These are phyloP conservation scores for Tursiops truncatus DNA, from an alignment of 2,113 vertebrate species.

Conservation along the genomic window DNA sequence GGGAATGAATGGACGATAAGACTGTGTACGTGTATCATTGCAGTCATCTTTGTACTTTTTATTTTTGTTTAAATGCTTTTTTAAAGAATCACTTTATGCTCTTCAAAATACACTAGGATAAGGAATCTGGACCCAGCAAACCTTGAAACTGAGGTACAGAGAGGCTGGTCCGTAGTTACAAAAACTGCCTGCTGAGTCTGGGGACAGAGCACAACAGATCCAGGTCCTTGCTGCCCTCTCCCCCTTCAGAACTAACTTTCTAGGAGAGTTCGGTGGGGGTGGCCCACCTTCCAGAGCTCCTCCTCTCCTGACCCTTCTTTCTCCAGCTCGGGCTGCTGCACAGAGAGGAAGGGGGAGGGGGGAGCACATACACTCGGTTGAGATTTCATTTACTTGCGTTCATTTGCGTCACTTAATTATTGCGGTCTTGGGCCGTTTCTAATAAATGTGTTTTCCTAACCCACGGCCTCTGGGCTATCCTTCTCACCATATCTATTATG, in stretches of 20 bases:
- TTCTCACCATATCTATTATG: constrained; percentile 75
- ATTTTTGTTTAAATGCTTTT: constrained; percentile 27
- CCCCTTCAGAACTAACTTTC: neutral
- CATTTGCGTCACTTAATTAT: constrained; percentile 80
- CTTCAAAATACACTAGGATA: neutral
- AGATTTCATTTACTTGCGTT: constrained; percentile 75
- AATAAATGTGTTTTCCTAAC: constrained; percentile 81
- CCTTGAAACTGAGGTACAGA: neutral
- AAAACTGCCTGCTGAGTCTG: neutral
- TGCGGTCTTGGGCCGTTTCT: constrained; percentile 50
- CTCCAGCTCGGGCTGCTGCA: neutral
- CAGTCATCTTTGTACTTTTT: neutral
- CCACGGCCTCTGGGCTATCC: constrained; percentile 71
- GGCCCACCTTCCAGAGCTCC: neutral
- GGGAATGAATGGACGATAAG: neutral
- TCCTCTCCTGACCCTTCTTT: neutral
- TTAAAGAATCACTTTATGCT: neutral
- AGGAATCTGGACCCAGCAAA: neutral
- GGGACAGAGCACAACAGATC: too few relatives aligned
- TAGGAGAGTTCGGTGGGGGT: neutral
- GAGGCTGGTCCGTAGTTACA: neutral
- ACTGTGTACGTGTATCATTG: neutral
- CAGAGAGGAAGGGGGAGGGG: neutral
- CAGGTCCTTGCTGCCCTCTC: neutral
- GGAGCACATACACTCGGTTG: constrained; percentile 41